Conservation (phyloP, 2,888 invertebrate genomes). For the Sminthurides aquaticus region DNA sequence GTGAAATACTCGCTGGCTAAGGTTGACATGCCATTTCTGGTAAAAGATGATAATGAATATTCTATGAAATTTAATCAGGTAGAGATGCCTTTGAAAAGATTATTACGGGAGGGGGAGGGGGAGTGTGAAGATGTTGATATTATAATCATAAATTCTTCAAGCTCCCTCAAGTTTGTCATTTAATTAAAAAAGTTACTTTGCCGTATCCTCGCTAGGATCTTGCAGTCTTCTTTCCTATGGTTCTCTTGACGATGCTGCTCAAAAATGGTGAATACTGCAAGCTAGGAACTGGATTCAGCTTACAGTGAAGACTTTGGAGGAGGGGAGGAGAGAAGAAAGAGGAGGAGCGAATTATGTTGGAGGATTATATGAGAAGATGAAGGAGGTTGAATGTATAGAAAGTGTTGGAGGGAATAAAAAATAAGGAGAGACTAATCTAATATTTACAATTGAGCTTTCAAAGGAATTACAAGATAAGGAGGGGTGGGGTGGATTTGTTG, state of each 20-base stretch:
- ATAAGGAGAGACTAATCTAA: background rate
- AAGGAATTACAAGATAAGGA: background rate
- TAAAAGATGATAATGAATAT: background rate
- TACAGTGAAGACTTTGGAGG: too few species aligned
- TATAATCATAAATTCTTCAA: slow-evolving; percentile 8
- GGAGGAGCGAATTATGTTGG: background rate
- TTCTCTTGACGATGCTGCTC: too few species aligned
- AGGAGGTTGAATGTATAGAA: background rate
- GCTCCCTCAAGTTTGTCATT: slow-evolving; percentile 6
- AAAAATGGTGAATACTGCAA: too few species aligned
- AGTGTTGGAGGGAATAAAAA: background rate
- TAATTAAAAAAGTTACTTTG: slow-evolving; percentile 1
- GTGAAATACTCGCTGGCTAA: background rate
- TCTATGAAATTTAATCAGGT: background rate
- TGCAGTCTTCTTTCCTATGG: too few species aligned
- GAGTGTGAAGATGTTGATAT: background rate
- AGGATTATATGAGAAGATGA: too few species aligned
- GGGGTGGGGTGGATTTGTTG: background rate
- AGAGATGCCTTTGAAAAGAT: background rate
- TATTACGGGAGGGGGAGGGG: background rate
- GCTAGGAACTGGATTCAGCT: background rate
- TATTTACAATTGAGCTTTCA: background rate
- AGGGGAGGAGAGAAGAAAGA: background rate
- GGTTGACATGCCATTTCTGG: background rate
- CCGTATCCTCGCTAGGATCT: background rate